Conservation (phyloP, 2,113 vertebrate species). For the Chamaea fasciata region DNA sequence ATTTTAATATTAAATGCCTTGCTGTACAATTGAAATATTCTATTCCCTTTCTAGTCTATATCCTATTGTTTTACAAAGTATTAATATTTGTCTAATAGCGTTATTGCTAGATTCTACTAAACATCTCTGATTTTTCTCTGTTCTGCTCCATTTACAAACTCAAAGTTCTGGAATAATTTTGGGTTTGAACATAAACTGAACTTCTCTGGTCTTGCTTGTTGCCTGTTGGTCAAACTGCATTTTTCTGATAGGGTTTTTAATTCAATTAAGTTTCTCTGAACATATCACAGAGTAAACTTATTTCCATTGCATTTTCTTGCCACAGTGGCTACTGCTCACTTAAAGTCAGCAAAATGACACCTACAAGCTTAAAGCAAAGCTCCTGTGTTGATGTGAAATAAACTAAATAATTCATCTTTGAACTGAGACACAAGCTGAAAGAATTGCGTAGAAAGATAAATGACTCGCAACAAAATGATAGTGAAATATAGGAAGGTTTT, state of each 20-base stretch:
- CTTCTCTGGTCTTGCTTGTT: neutral
- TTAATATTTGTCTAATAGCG: neutral
- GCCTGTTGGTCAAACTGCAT: neutral
- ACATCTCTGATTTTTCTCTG: neutral
- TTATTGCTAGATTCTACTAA: neutral
- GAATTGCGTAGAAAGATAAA: neutral
- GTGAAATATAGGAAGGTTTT: neutral
- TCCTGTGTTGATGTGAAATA: neutral
- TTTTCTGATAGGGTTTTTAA: neutral
- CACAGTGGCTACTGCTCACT: neutral
- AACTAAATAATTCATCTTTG: neutral
- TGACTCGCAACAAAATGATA: neutral
- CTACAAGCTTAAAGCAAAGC: neutral
- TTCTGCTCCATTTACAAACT: neutral
- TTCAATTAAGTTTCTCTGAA: neutral
- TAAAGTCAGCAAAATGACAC: neutral
- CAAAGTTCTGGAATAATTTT: neutral
- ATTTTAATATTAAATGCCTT: neutral
- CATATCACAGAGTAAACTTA: neutral
- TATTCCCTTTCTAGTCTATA: neutral
- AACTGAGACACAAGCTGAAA: neutral
- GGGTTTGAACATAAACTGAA: neutral
- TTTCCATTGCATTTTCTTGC: neutral
- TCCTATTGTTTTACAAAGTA: neutral
- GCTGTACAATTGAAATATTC: neutral